These are phyloP conservation scores for Cyclophora albipunctata DNA, from an alignment of 2,888 invertebrate genomes.

Conservation along the genomic window DNA sequence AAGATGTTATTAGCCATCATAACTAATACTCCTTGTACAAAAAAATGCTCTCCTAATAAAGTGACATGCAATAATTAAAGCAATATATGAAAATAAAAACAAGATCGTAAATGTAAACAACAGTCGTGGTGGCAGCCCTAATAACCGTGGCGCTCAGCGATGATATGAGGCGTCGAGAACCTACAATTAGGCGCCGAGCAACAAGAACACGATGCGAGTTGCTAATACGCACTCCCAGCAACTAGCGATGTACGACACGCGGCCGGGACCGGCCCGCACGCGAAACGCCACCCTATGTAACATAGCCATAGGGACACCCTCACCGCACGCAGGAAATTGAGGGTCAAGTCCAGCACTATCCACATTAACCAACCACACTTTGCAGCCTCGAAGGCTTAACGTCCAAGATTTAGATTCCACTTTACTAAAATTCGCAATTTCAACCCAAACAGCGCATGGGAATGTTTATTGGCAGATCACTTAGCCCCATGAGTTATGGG, in stretches of 20 bases:
- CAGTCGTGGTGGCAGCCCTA: conserved; percentile 15
- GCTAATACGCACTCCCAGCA: conserved; percentile 64
- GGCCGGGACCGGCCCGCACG: conserved; percentile 2
- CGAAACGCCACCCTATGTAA: conserved; percentile 5
- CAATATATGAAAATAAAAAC: too few species aligned
- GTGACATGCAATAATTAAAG: too few species aligned
- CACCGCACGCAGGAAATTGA: conserved; percentile 23
- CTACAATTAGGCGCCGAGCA: conserved; percentile 66
- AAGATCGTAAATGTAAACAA: too few species aligned
- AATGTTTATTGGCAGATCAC: conserved; percentile 61
- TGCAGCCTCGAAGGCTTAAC: background rate
- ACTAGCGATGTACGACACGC: conserved; percentile 45
- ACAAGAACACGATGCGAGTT: conserved; percentile 47
- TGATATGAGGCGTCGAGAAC: conserved; percentile 65
- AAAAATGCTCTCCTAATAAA: too few species aligned
- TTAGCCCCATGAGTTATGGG: conserved; percentile 44
- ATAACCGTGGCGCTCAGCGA: conserved; percentile 37
- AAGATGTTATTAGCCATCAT: too few species aligned
- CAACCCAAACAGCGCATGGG: conserved; percentile 24
- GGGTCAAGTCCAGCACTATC: conserved; percentile 42
- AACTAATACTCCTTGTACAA: too few species aligned
- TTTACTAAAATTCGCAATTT: too few species aligned
- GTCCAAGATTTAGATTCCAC: background rate
- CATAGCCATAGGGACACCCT: conserved; percentile 20
- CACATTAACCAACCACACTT: conserved; percentile 22